Evolutionary conservation across 2,888 invertebrate genomes (phyloP).

Genomic region (Drosophila maculinotata): DNA sequence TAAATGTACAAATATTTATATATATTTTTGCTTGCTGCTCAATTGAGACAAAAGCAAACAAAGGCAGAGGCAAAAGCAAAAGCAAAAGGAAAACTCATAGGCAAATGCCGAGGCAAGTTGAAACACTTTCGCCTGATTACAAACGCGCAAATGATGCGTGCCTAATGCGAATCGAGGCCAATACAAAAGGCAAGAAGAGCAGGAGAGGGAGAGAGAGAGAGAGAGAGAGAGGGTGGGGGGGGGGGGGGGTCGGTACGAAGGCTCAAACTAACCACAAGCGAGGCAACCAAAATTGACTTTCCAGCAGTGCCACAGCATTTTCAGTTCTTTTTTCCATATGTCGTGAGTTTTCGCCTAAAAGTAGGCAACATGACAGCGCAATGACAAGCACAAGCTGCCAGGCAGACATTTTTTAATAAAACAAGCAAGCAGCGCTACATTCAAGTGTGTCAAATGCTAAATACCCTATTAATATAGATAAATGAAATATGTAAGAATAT

Average conservation of each 20-base stretch:
- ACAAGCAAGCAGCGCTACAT: constrained; percentile 5
- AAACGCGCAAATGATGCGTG: constrained; percentile 81
- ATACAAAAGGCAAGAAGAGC: constrained; percentile 35
- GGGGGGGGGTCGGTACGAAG: neutral
- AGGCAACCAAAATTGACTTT: constrained; percentile 58
- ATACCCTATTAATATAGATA: constrained; percentile 18
- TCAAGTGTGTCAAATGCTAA: neutral
- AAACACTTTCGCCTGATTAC: constrained; percentile 81
- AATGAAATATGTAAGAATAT: too few species aligned
- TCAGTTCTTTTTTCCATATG: constrained; percentile 39
- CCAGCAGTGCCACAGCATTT: constrained; percentile 28
- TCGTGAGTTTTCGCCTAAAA: constrained; percentile 54
- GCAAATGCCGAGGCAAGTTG: constrained; percentile 51
- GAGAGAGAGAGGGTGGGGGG: neutral
- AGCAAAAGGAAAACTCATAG: constrained; percentile 19
- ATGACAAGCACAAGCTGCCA: constrained; percentile 60
- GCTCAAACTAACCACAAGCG: constrained; percentile 45
- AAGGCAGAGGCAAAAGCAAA: constrained; percentile 11
- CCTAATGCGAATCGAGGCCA: constrained; percentile 72
- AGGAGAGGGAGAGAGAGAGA: neutral
- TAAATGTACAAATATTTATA: constrained; percentile 3
- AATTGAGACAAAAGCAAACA: constrained; percentile 59
- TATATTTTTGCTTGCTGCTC: constrained; percentile 26
- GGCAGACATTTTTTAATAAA: constrained; percentile 62
- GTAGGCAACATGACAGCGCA: constrained; percentile 67